These are phyloP conservation scores for Osmerus mordax DNA, from an alignment of 2,113 vertebrate species.

Conservation along the genomic window DNA sequence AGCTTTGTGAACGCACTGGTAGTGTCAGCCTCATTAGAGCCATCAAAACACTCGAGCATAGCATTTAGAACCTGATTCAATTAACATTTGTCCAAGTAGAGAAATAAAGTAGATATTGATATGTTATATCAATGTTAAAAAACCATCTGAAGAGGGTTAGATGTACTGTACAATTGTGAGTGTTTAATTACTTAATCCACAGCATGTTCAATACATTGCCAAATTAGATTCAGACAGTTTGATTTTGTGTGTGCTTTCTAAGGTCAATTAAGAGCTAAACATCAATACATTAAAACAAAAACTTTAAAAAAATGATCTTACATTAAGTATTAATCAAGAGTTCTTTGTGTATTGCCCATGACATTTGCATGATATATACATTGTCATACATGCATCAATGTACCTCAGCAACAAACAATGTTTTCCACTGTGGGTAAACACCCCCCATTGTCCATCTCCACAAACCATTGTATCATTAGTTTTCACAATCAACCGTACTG, in stretches of 20 bases:
- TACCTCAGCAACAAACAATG: too few species aligned
- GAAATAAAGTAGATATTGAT: slow-evolving; percentile 9
- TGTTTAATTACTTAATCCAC: not conserved
- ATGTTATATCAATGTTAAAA: slow-evolving; percentile 16
- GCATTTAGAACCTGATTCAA: slow-evolving; percentile 47
- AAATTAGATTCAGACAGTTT: not conserved
- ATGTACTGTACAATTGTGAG: slow-evolving; percentile 1
- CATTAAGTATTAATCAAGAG: not conserved
- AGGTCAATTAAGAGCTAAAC: not conserved
- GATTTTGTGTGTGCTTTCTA: not conserved
- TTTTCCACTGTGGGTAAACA: not conserved
- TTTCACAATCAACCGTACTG: slow-evolving; percentile 48
- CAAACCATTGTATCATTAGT: slow-evolving; percentile 35
- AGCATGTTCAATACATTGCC: not conserved
- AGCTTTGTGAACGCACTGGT: slow-evolving; percentile 29
- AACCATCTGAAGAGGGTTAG: slow-evolving; percentile 8
- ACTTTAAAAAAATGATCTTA: not conserved
- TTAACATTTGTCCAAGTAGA: slow-evolving; percentile 50
- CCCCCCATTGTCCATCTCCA: slow-evolving; percentile 34
- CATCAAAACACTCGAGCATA: slow-evolving; percentile 46
- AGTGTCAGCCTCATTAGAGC: slow-evolving; percentile 48
- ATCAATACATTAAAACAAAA: not conserved
- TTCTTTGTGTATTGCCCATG: too few species aligned
- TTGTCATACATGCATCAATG: too few species aligned
- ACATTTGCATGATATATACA: too few species aligned